A percentile compares a stretch with the other conserved stretches of the same genome.
phyloP scores from a whole-genome alignment of 2,888 invertebrate genomes.

The Phortica okadai region DNA sequence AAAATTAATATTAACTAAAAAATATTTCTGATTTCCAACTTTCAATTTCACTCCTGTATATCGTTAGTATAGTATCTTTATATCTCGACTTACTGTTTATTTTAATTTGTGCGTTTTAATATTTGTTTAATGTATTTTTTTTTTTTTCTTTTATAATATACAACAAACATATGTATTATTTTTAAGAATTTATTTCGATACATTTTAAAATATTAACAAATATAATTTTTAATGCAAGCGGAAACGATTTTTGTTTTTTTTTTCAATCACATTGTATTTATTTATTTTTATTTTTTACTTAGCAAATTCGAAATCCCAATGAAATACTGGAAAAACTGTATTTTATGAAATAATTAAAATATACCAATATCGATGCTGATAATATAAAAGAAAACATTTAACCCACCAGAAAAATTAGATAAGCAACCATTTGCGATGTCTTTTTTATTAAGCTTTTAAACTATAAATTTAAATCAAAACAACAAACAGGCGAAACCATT shows the following conservation, averaged over 20 bases:
- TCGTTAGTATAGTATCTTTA: slow-evolving; percentile 21
- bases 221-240: slow-evolving; percentile 29
- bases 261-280: background rate
- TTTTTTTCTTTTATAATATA: background rate
- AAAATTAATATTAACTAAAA: too few species aligned
- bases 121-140: slow-evolving; percentile 1
- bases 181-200: background rate
- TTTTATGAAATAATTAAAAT: too few species aligned
- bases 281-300: slow-evolving; percentile 11
- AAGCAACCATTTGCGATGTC: background rate
- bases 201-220: slow-evolving; percentile 45
- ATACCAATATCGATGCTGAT: slow-evolving; percentile 16
- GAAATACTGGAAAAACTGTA: background rate
- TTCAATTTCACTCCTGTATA: background rate
- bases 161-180: slow-evolving; percentile 30
- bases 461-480: slow-evolving; percentile 42
- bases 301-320: background rate
- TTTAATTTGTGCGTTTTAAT: slow-evolving; percentile 8
- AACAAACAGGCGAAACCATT: too few species aligned
- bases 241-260: background rate
- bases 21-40: too few species aligned
- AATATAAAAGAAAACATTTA: slow-evolving; percentile 63
- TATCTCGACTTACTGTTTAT: background rate
- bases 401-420: slow-evolving; percentile 60
- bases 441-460: slow-evolving; percentile 21